phyloP scores from a whole-genome alignment of 2,113 vertebrate species.

The Progne subis region DNA sequence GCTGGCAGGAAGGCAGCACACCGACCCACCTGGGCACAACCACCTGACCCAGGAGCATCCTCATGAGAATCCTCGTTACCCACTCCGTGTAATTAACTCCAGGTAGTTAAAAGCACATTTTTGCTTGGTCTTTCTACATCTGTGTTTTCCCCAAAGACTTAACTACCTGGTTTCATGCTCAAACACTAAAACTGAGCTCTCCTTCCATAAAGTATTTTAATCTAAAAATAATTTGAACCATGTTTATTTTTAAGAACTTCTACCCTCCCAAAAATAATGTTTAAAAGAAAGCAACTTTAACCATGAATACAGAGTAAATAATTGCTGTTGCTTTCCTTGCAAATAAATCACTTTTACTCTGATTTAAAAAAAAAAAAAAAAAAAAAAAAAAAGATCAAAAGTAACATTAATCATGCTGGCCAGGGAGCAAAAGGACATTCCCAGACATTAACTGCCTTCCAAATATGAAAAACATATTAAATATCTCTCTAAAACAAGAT shows the following conservation, averaged over 20 bases:
- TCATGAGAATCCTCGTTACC: not conserved
- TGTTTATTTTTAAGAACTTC: conserved; percentile 66
- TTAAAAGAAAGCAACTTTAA: conserved; percentile 70
- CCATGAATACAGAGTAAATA: conserved; percentile 68
- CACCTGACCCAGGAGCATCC: not conserved
- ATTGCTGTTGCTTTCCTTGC: conserved; percentile 62
- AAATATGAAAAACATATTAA: conserved; percentile 78
- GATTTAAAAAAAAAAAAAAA: not conserved
- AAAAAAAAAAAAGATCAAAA: not conserved
- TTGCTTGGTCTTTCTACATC: conserved; percentile 7
- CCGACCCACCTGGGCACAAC: not conserved
- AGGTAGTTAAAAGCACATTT: not conserved
- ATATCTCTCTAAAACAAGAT: conserved; percentile 71
- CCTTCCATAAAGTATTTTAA: conserved; percentile 44
- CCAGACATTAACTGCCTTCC: conserved; percentile 72
- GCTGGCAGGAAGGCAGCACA: not conserved
- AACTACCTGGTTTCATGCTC: conserved; percentile 56
- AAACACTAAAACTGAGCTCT: conserved; percentile 37
- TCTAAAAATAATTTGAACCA: conserved; percentile 72
- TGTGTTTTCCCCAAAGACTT: not conserved
- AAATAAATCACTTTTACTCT: conserved; percentile 76
- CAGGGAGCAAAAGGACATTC: conserved; percentile 74
- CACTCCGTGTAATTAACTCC: accelerated
- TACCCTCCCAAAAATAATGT: conserved; percentile 69
- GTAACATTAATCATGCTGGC: conserved; percentile 63